A percentile compares a stretch with the other conserved stretches of the same genome.
Conservation (phyloP, 2,888 invertebrate genomes). For the Halocaridina rubra region DNA sequence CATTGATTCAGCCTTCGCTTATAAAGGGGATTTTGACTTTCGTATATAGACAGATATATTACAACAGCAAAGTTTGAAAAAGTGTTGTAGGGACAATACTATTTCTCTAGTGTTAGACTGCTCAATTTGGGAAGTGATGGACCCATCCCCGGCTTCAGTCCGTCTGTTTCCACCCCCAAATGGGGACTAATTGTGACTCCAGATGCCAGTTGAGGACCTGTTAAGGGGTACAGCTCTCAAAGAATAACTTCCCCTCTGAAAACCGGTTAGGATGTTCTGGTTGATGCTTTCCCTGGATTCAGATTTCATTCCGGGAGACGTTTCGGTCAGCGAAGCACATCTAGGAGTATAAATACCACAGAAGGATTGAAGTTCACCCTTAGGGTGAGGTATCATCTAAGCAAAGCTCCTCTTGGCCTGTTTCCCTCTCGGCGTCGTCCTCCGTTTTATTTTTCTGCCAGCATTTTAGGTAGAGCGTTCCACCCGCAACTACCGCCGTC, state of each 20-base stretch:
- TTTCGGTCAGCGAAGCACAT: background rate
- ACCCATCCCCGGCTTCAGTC: no score
- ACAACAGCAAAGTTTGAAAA: no score
- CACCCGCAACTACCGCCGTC: background rate
- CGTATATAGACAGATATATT: no score
- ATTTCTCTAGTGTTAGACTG: no score
- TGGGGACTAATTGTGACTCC: background rate
- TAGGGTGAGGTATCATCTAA: background rate
- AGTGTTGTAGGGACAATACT: no score
- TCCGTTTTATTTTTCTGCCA: no score
- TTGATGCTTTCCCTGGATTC: background rate
- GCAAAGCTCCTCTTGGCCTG: background rate
- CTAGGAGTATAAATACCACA: constrained; percentile 5
- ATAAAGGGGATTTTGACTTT: no score
- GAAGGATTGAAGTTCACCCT: background rate
- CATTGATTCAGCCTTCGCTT: no score
- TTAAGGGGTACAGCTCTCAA: background rate
- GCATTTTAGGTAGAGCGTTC: background rate
- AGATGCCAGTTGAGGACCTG: no score
- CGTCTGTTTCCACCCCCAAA: background rate
- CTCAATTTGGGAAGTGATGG: no score
- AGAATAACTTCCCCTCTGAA: no score
- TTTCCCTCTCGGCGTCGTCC: background rate
- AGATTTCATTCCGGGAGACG: background rate
- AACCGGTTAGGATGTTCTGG: background rate